A percentile compares a stretch with the other conserved stretches of the same genome.
Evolutionary conservation across 2,113 vertebrate genomes (phyloP).

Genomic region (Noturus placidus): DNA sequence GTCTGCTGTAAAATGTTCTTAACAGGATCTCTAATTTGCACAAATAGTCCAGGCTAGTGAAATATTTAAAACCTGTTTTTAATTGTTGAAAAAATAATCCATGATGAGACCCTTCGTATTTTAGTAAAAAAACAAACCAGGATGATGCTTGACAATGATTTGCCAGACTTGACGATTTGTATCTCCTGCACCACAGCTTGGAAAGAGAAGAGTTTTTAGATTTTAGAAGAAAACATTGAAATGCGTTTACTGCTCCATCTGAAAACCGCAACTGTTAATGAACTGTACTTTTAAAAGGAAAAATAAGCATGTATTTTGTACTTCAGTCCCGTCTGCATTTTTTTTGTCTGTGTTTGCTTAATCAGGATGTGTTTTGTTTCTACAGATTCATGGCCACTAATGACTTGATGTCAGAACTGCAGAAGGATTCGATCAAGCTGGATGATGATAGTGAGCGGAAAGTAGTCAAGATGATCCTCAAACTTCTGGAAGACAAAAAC

Average conservation of each 20-base stretch:
- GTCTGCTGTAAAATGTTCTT: background rate
- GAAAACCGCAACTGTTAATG: background rate
- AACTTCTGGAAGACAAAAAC: constrained; percentile 96
- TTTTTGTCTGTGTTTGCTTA: background rate
- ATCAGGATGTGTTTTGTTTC: background rate
- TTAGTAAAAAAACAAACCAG: background rate
- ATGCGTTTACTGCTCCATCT: background rate
- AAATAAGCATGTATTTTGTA: background rate
- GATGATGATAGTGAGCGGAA: constrained; percentile 98
- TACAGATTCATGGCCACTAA: constrained; percentile 98
- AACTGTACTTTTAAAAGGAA: background rate
- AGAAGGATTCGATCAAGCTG: constrained; percentile 98
- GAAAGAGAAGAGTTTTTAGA: background rate
- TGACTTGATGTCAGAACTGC: constrained; percentile 97
- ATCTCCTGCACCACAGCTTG: background rate
- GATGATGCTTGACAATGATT: background rate
- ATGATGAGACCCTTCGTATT: background rate
- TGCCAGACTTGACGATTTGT: background rate
- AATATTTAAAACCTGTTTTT: background rate
- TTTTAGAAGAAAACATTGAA: background rate
- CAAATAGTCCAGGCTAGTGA: background rate
- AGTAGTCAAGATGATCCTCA: constrained; percentile 98
- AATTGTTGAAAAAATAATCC: background rate
- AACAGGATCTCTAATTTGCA: background rate
- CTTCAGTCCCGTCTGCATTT: background rate